These are phyloP conservation scores for Sebastiscus tertius DNA, from an alignment of 2,797 vertebrate genomes.

Conservation along the genomic window DNA sequence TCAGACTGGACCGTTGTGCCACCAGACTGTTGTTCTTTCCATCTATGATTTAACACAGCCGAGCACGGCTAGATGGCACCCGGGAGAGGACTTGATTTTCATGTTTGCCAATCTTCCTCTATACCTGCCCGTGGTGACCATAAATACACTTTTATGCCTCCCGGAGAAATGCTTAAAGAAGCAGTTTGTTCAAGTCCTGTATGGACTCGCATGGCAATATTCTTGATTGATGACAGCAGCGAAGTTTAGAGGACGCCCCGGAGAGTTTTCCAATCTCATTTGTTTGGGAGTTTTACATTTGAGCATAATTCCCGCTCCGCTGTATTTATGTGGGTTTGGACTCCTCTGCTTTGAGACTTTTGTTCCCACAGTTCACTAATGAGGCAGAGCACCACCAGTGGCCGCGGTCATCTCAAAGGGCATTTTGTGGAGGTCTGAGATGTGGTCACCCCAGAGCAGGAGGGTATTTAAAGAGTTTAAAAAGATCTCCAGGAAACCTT, in stretches of 20 bases:
- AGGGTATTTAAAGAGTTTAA: not conserved
- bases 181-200: constrained; percentile 77
- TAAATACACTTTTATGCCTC: constrained; percentile 82
- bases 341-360: constrained; percentile 31
- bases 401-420: constrained; percentile 22
- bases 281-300: constrained; percentile 77
- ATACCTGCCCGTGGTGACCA: constrained; percentile 75
- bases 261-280: constrained; percentile 72
- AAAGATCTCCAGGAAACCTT: constrained; percentile 31
- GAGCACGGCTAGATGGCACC: constrained; percentile 68
- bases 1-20: constrained; percentile 64
- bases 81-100: constrained; percentile 81
- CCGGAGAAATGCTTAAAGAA: constrained; percentile 81
- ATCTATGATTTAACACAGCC: constrained; percentile 76
- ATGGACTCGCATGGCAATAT: constrained; percentile 71
- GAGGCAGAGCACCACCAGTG: constrained; percentile 36
- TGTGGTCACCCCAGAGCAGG: constrained; percentile 6
- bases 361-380: constrained; percentile 58
- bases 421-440: constrained; percentile 11
- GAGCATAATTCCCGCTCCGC: constrained; percentile 55
- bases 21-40: constrained; percentile 72
- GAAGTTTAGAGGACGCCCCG: constrained; percentile 70
- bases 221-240: constrained; percentile 72
- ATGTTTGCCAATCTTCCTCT: constrained; percentile 81
- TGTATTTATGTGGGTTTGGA: constrained; percentile 61